Conservation (phyloP, 2,888 invertebrate genomes). For the Acronicta psi region DNA sequence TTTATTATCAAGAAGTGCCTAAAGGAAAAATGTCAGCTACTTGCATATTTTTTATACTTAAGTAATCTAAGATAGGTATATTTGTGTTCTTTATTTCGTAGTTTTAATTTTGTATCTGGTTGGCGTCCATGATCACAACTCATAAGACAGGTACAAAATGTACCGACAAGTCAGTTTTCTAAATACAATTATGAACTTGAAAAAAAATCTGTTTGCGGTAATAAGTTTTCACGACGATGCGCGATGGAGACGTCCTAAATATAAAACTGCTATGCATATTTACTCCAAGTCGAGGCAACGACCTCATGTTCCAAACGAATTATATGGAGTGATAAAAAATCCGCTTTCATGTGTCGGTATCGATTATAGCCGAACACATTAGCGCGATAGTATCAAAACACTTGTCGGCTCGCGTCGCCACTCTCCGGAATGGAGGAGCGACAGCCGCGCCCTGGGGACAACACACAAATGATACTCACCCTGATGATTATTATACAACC, state of each 20-base stretch:
- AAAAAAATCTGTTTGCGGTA: slow-evolving; percentile 18
- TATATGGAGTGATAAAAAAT: slow-evolving; percentile 56
- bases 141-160: too few species aligned
- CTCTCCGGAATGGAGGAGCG: slow-evolving; percentile 64
- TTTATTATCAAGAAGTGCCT: slow-evolving; percentile 12
- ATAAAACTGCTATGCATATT: too few species aligned
- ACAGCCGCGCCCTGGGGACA: slow-evolving; percentile 63
- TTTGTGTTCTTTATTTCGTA: too few species aligned
- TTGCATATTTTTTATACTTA: too few species aligned
- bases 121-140: too few species aligned
- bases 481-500: slow-evolving; percentile 49
- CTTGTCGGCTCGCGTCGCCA: slow-evolving; percentile 74
- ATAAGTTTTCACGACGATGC: not conserved
- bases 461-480: slow-evolving; percentile 47
- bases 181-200: not conserved
- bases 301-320: slow-evolving; percentile 39
- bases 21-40: not conserved
- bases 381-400: slow-evolving; percentile 79
- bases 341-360: slow-evolving; percentile 65
- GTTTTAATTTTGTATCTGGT: too few species aligned
- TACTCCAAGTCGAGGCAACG: slow-evolving; percentile 55
- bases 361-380: slow-evolving; percentile 77
- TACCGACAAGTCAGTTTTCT: too few species aligned
- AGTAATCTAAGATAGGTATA: too few species aligned
- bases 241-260: too few species aligned